Evolutionary conservation across 2,888 invertebrate species (phyloP), one percentile per base, ranked within the genome.

Genomic region (Steromphala cineraria): DNA sequence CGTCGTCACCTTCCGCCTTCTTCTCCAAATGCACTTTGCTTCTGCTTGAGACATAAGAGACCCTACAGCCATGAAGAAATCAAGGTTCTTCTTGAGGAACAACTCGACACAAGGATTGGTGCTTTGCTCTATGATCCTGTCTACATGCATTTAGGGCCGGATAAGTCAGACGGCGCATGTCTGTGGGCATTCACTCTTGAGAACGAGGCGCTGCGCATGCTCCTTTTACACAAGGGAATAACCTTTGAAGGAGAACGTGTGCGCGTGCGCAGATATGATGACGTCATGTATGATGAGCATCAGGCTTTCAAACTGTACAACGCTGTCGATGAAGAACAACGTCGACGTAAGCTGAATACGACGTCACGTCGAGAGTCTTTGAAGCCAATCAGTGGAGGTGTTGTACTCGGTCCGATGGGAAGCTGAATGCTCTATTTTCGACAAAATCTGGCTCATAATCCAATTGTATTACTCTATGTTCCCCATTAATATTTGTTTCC

Each of bases 101-200:
- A 83, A n/a, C 74, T 82, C 0, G 84, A 85, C 4, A 75, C 82
- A 8, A 71, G 75, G 15, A 56, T 87, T 46, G 46, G 36, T n/a
- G 80, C 83, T 15, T 76, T 89, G 4, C 84, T 85, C 62, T 87
- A 86, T 77, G 88, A 88, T 80, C 87, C 87, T 0, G 83, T 87
- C 0, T 86, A 85, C 17, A 84, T 85, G 1, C 85, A 86, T 52
- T 15, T 79, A 53, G 75, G 67, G n/a, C 46, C 21, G 15, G 40
- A 74, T 2, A 53, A 56, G 7, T 36, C 53, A 56, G 67, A 62
- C 19, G 55, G 53, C 21, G 53, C 31, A 15, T 56, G 46, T 52
- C 53, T 75, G 53, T 89, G 88, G 88, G 83, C 88, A 53, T 79
- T 87, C 19, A 81, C 84, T 13, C 82, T 89, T 67, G 75, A 76